These are phyloP conservation scores for Chrysogorgia sp. DNA, from an alignment of 92 coral and sea anemone species.

Conservation along the genomic window DNA sequence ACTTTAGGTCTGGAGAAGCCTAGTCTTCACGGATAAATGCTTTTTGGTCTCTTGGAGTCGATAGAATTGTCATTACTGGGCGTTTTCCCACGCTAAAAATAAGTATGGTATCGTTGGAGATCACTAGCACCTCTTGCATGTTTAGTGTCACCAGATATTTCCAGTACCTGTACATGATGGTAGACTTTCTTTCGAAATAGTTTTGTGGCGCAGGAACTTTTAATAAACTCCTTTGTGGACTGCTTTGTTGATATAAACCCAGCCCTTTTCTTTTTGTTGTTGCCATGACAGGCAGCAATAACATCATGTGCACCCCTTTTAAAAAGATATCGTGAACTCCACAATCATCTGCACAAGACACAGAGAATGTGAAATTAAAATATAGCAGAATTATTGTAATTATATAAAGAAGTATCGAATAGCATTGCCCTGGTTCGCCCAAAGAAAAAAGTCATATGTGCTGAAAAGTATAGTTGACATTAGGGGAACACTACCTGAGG, in stretches of 20 bases:
- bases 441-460: too few relatives aligned
- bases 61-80: constrained; percentile 11
- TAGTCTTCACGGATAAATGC: constrained; percentile 20
- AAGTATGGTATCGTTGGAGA: constrained; percentile 49
- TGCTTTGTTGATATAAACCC: constrained; percentile 39
- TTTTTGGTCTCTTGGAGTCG: constrained; percentile 22
- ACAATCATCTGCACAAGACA: too few relatives aligned
- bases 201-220: constrained; percentile 11
- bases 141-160: constrained; percentile 45
- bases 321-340: too few relatives aligned
- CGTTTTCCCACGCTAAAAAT: constrained; percentile 20
- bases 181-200: constrained; percentile 45
- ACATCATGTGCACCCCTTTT: constrained; percentile 28
- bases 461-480: too few relatives aligned
- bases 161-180: constrained; percentile 50
- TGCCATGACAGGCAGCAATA: constrained; percentile 39
- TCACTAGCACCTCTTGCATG: constrained; percentile 56
- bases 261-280: constrained; percentile 28
- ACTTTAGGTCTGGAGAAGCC: constrained; percentile 36
- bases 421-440: too few relatives aligned
- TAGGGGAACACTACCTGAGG: too few relatives aligned
- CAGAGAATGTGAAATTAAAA: too few relatives aligned
- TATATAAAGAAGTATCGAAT: too few relatives aligned
- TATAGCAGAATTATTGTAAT: too few relatives aligned
- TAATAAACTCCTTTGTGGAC: constrained; percentile 10